Percentiles rank a stretch among this genome's conserved stretches.
Conservation (phyloP, 2,888 invertebrate species). For the Acleris laterana region DNA sequence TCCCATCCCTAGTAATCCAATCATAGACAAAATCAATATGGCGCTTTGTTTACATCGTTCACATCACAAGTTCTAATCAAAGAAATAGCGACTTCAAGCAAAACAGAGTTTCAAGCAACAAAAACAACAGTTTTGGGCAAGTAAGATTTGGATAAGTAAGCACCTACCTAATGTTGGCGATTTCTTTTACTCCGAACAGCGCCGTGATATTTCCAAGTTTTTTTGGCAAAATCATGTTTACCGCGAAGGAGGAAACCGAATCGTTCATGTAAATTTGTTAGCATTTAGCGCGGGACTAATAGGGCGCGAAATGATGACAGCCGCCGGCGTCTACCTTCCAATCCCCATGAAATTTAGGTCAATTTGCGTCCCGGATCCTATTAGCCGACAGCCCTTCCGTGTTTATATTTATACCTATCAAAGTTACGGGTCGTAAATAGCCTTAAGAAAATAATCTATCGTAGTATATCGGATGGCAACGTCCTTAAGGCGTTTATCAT, state of each 20-base stretch:
- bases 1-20: too few relatives aligned
- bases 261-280: slow-evolving; percentile 50
- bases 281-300: slow-evolving; percentile 59
- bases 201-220: background rate
- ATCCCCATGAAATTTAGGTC: slow-evolving; percentile 62
- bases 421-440: slow-evolving; percentile 21
- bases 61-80: too few relatives aligned
- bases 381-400: slow-evolving; percentile 33
- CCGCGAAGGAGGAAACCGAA: background rate
- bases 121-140: too few relatives aligned
- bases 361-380: slow-evolving; percentile 55
- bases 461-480: background rate
- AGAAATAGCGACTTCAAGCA: too few relatives aligned
- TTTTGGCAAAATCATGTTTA: background rate
- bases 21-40: too few relatives aligned
- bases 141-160: too few relatives aligned
- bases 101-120: too few relatives aligned
- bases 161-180: too few relatives aligned
- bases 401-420: slow-evolving; percentile 28
- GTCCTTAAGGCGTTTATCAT: background rate
- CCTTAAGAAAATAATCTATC: slow-evolving; percentile 24
- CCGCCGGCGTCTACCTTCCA: slow-evolving; percentile 51
- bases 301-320: slow-evolving; percentile 69
- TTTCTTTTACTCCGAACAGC: too few relatives aligned
- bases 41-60: too few relatives aligned